Conservation (phyloP, 1,140 invertebrate species). For the Vollenhovia emeryi region DNA sequence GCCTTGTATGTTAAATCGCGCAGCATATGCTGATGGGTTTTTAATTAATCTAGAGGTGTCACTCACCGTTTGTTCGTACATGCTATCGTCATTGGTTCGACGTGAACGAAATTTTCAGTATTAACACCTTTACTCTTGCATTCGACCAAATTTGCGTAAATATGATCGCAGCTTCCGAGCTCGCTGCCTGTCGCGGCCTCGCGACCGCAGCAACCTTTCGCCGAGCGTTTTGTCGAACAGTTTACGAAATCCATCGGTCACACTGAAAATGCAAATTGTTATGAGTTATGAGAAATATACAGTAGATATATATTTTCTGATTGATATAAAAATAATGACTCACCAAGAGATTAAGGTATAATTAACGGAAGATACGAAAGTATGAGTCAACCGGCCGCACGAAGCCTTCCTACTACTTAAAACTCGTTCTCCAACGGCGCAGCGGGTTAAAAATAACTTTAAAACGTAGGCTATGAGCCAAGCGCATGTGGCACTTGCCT, state of each 20-base stretch:
- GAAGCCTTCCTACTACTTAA: constrained; percentile 54
- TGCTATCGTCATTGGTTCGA: constrained; percentile 8
- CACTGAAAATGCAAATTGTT: background rate
- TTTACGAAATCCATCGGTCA: constrained; percentile 63
- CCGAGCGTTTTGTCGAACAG: constrained; percentile 38
- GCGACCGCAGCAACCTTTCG: constrained; percentile 58
- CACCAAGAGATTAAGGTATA: constrained; percentile 30
- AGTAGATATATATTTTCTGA: background rate
- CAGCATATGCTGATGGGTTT: background rate
- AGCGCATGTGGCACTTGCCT: constrained; percentile 32
- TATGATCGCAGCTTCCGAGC: constrained; percentile 41
- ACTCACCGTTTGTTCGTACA: constrained; percentile 24
- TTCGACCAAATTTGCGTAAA: constrained; percentile 41
- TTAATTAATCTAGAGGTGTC: background rate
- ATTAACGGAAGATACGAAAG: background rate
- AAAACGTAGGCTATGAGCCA: constrained; percentile 39
- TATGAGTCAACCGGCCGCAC: constrained; percentile 15
- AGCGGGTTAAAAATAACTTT: constrained; percentile 69
- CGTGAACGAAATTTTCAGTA: constrained; percentile 10
- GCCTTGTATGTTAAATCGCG: background rate
- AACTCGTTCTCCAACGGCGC: constrained; percentile 37
- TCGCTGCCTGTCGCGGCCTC: constrained; percentile 19
- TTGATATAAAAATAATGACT: constrained; percentile 1
- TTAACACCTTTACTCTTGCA: constrained; percentile 46
- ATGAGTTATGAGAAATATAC: background rate